Evolutionary conservation across 2,888 invertebrate genomes (phyloP).

Genomic region (Sphinx pinastri): DNA sequence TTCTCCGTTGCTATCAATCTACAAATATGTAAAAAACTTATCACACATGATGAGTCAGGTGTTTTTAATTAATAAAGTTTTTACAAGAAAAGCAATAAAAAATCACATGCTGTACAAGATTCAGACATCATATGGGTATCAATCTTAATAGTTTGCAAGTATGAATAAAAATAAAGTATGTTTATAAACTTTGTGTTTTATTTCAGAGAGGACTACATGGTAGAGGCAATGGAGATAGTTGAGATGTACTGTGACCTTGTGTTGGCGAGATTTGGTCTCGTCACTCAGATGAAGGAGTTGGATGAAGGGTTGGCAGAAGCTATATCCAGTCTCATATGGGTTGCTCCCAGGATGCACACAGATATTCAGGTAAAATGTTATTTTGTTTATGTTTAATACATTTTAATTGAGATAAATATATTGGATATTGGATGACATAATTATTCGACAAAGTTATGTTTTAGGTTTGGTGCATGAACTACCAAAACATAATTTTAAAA

Average conservation of each 20-base stretch:
- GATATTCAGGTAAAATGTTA: slow-evolving; percentile 86
- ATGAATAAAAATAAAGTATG: not conserved
- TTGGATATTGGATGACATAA: no score
- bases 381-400: not conserved
- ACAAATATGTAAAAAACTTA: no score
- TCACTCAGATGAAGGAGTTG: slow-evolving; percentile 97
- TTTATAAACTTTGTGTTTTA: not conserved
- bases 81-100: no score
- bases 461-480: no score
- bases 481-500: no score
- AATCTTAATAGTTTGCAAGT: no score
- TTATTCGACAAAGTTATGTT: no score
- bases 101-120: no score
- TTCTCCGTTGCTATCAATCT: no score
- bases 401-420: not conserved
- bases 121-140: no score
- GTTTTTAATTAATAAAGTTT: no score
- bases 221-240: slow-evolving; percentile 99
- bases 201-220: slow-evolving; percentile 97
- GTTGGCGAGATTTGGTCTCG: slow-evolving; percentile 97
- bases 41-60: no score
- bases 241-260: slow-evolving; percentile 99
- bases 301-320: slow-evolving; percentile 98
- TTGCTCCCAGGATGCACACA: slow-evolving; percentile 95
- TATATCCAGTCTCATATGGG: slow-evolving; percentile 98